Percentiles rank a stretch among this genome's conserved stretches.
Conservation (phyloP, 2,888 invertebrate species). For the Nebria brevicollis region DNA sequence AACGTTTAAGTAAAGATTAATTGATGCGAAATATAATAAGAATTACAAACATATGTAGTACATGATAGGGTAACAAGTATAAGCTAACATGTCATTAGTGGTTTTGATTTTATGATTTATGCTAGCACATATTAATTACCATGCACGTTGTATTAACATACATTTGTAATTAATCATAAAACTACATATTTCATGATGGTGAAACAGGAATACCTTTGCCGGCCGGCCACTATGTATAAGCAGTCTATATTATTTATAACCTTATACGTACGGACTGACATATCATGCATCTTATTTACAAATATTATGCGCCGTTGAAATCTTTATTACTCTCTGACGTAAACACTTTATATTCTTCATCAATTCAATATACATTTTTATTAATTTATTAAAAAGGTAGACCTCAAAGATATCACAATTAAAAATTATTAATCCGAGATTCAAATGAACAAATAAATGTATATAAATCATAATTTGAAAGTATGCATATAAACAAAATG, state of each 20-base stretch:
- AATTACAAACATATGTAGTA: no score
- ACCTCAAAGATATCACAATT: no score
- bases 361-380: no score
- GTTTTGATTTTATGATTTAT: constrained; percentile 37
- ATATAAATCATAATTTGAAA: neutral
- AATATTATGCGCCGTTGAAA: neutral
- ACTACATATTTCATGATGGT: constrained; percentile 43
- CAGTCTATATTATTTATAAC: neutral
- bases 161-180: constrained; percentile 43
- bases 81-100: constrained; percentile 24
- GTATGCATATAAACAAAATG: constrained; percentile 1
- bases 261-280: neutral
- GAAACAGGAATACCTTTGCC: constrained; percentile 33
- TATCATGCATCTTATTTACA: constrained; percentile 1
- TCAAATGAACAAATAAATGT: neutral
- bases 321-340: neutral
- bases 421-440: no score
- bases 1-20: no score
- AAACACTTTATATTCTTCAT: neutral
- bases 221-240: neutral
- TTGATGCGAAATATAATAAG: no score
- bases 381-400: no score
- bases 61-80: neutral
- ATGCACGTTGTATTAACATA: constrained; percentile 46
- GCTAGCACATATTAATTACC: constrained; percentile 40